Conservation (phyloP, 2,113 vertebrate genomes). For the Chloropsis hardwickii region DNA sequence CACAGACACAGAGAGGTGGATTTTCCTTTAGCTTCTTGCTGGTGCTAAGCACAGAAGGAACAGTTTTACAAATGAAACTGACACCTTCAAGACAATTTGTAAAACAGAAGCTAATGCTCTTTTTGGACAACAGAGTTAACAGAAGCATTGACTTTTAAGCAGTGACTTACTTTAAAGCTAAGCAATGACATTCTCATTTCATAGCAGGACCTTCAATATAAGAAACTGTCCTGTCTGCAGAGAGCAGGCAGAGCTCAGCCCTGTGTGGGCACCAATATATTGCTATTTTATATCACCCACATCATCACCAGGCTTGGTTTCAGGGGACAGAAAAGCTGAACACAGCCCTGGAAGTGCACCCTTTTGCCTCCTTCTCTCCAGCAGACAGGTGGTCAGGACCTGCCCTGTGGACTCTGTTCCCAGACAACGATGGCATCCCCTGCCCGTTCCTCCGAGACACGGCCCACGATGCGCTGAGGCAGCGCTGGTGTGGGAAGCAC, state of each 20-base stretch:
- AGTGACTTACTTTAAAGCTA: not conserved
- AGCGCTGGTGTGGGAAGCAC: accelerated
- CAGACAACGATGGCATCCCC: not conserved
- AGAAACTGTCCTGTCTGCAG: not conserved
- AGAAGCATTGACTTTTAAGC: not conserved
- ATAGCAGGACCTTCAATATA: not conserved
- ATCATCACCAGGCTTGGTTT: not conserved
- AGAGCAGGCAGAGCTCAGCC: not conserved
- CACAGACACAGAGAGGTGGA: accelerated
- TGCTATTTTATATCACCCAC: not conserved
- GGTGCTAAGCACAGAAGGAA: not conserved
- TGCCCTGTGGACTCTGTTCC: not conserved
- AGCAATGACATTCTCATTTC: not conserved
- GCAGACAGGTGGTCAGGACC: not conserved
- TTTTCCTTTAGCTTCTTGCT: not conserved
- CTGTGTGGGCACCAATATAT: too few species aligned
- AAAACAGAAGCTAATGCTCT: not conserved
- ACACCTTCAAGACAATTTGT: not conserved
- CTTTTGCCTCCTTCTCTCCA: not conserved
- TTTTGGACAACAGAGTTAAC: not conserved
- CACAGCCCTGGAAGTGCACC: not conserved
- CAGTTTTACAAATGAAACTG: not conserved
- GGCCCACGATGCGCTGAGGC: accelerated
- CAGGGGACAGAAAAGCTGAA: not conserved
- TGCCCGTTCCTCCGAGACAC: accelerated